phyloP scores from a whole-genome alignment of 2,888 invertebrate genomes.

The Clitarchus hookeri region DNA sequence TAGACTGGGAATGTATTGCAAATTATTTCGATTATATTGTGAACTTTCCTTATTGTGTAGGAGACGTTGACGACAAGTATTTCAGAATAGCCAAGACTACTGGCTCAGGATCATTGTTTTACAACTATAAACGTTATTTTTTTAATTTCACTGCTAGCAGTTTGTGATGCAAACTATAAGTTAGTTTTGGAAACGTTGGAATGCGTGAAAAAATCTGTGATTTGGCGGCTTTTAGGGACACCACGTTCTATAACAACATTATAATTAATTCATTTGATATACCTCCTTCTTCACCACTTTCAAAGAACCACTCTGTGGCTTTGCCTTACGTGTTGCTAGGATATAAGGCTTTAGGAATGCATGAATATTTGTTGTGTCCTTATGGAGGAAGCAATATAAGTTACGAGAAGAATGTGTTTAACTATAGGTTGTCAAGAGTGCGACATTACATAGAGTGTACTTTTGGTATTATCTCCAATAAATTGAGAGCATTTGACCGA shows the following conservation, averaged over 20 bases:
- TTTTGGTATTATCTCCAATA: conserved; percentile 44
- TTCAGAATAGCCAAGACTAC: conserved; percentile 44
- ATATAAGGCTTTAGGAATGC: not conserved
- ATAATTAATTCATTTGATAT: not conserved
- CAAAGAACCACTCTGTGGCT: not conserved
- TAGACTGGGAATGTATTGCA: conserved; percentile 43
- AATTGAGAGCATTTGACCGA: conserved; percentile 41
- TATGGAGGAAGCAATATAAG: conserved; percentile 40
- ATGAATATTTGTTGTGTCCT: conserved; percentile 40
- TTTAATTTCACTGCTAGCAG: conserved; percentile 44
- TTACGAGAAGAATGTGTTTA: conserved; percentile 39
- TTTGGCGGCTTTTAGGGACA: no score
- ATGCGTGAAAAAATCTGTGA: no score
- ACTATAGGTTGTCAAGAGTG: conserved; percentile 44
- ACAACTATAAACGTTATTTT: conserved; percentile 45
- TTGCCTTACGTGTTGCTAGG: not conserved
- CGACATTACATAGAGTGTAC: conserved; percentile 40
- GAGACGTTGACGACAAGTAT: conserved; percentile 47
- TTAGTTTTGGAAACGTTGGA: no score
- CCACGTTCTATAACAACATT: no score
- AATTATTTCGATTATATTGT: conserved; percentile 44
- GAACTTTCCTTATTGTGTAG: conserved; percentile 48
- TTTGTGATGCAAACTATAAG: conserved; percentile 30
- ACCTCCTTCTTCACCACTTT: not conserved
- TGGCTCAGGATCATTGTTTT: conserved; percentile 43